Evolutionary conservation across 2,888 invertebrate genomes (phyloP).

Genomic region (Malthinus flaveolus): DNA sequence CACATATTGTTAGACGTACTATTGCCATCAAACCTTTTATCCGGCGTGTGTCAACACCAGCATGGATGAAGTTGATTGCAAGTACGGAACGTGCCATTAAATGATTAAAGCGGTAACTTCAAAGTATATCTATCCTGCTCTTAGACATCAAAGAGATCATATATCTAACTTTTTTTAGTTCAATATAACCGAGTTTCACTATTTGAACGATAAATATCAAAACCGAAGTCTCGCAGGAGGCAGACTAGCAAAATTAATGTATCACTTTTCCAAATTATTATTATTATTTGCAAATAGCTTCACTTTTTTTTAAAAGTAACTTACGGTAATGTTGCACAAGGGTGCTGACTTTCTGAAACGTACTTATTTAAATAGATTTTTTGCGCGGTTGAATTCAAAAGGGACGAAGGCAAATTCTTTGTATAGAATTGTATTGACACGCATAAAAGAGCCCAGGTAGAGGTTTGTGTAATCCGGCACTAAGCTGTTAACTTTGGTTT

Average conservation of each 20-base stretch:
- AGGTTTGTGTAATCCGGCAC: no score
- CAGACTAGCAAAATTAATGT: background rate
- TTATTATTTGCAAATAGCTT: background rate
- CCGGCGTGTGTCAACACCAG: slow-evolving; percentile 28
- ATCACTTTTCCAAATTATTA: background rate
- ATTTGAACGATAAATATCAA: slow-evolving; percentile 18
- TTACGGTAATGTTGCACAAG: no score
- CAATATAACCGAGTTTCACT: slow-evolving; percentile 10
- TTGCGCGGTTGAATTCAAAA: no score
- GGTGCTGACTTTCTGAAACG: background rate
- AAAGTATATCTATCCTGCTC: slow-evolving; percentile 32
- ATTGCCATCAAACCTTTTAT: slow-evolving; percentile 6
- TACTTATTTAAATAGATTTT: no score
- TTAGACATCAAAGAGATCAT: slow-evolving; percentile 27
- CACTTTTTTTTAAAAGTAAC: background rate
- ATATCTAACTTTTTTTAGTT: slow-evolving; percentile 20
- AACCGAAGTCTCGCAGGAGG: slow-evolving; percentile 6
- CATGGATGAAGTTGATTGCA: slow-evolving; percentile 31
- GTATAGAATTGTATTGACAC: no score
- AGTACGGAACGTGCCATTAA: slow-evolving; percentile 37
- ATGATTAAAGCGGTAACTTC: slow-evolving; percentile 41
- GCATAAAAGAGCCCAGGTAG: no score
- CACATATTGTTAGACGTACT: slow-evolving; percentile 1
- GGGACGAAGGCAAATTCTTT: no score
- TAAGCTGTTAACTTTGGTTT: no score